Percentiles rank a stretch among this genome's conserved stretches.
phyloP scores from a whole-genome alignment of 2,113 vertebrate species.

The Varanus salvator region DNA sequence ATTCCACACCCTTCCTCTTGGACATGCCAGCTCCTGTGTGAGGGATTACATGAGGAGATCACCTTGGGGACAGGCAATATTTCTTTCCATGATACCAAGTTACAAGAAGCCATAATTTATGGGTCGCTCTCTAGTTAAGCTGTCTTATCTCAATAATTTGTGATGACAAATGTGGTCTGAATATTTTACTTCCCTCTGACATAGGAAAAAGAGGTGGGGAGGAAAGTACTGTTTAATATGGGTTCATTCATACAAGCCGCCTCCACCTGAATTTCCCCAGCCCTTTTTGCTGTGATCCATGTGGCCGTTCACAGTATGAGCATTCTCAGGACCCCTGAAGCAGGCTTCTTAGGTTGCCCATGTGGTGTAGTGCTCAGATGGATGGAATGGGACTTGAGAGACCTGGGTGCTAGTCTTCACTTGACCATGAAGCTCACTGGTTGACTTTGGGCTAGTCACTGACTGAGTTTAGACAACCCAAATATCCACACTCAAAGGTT shows the following conservation, averaged over 20 bases:
- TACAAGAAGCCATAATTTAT: not conserved
- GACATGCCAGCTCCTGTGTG: not conserved
- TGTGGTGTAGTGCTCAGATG: no score
- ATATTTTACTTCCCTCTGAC: not conserved
- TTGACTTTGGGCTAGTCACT: no score
- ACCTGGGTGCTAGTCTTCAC: no score
- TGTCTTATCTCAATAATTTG: constrained; percentile 7
- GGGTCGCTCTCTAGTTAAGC: not conserved
- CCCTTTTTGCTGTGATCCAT: not conserved
- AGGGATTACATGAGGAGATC: not conserved
- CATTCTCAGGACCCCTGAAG: no score
- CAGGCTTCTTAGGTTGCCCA: no score
- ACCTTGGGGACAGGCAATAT: rapidly evolving
- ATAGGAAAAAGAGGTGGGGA: not conserved
- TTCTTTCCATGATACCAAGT: not conserved
- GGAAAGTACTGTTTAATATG: no score
- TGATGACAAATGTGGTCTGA: not conserved
- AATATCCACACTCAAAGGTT: no score
- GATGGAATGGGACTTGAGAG: no score
- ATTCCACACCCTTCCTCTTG: not conserved
- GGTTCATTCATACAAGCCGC: not conserved
- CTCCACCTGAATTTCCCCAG: no score
- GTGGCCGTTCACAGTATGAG: no score
- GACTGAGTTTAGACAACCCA: no score
- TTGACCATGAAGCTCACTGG: no score